Evolutionary conservation across 2,888 invertebrate species (phyloP).

Genomic region (Drosophila paramelanica): DNA sequence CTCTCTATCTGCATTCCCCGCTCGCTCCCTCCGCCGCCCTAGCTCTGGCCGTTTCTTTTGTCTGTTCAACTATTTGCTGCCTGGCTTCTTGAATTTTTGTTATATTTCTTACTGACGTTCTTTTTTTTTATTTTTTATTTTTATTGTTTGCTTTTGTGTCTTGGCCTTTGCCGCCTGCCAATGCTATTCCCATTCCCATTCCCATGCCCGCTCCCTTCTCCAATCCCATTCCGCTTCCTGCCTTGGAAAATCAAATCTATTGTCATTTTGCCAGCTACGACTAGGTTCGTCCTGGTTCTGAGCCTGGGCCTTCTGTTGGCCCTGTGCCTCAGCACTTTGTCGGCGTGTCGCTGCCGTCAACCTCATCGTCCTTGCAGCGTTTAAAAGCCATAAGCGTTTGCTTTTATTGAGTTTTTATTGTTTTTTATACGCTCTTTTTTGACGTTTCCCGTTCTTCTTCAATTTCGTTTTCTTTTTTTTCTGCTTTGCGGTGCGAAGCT

Average conservation of each 20-base stretch:
- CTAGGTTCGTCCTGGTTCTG: constrained; percentile 47
- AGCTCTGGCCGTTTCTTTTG: constrained; percentile 56
- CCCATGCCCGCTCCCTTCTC: constrained; percentile 27
- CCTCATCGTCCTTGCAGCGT: constrained; percentile 55
- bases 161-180: constrained; percentile 66
- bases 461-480: constrained; percentile 5
- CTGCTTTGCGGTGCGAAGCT: constrained; percentile 16
- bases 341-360: constrained; percentile 56
- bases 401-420: constrained; percentile 80
- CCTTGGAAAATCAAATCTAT: constrained; percentile 75
- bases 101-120: constrained; percentile 61
- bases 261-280: constrained; percentile 76
- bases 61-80: constrained; percentile 74
- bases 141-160: constrained; percentile 78
- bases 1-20: constrained; percentile 9
- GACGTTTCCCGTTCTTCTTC: constrained; percentile 11
- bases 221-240: constrained; percentile 54
- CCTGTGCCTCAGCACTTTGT: constrained; percentile 62
- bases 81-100: constrained; percentile 70
- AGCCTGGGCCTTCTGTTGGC: constrained; percentile 15
- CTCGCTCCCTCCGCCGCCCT: constrained; percentile 1
- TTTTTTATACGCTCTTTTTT: constrained; percentile 65
- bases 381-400: constrained; percentile 77
- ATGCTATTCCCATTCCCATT: constrained; percentile 19
- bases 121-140: constrained; percentile 35